Conservation (phyloP, 2,113 vertebrate genomes). For the Pituophis catenifer region DNA sequence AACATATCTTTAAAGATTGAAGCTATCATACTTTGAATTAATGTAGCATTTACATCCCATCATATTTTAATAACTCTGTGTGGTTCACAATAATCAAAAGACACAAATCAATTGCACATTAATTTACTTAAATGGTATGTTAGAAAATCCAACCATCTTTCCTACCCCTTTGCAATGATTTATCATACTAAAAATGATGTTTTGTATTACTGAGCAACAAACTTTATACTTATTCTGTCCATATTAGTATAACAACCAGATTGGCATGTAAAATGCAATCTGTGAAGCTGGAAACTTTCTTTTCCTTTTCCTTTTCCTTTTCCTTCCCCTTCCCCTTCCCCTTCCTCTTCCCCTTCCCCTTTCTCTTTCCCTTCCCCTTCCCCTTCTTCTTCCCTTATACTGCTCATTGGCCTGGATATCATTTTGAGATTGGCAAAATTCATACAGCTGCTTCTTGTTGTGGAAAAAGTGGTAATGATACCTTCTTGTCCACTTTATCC, state of each 20-base stretch:
- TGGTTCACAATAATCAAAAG: neutral
- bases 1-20: neutral
- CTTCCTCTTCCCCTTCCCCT: fast-evolving
- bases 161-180: slow-evolving; percentile 26
- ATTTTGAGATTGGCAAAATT: neutral
- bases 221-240: slow-evolving; percentile 16
- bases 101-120: neutral
- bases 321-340: too few species aligned
- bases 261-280: neutral
- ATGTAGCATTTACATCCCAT: neutral
- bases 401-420: neutral
- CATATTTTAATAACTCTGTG: neutral
- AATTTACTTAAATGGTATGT: slow-evolving; percentile 19
- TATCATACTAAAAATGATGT: slow-evolving; percentile 10
- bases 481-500: neutral
- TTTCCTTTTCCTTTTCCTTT: neutral
- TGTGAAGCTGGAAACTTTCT: neutral
- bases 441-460: neutral
- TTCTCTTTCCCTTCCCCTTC: too few species aligned
- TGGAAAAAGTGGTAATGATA: slow-evolving; percentile 25
- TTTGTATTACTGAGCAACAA: slow-evolving; percentile 40
- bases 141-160: neutral
- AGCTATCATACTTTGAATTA: neutral
- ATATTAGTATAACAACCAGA: slow-evolving; percentile 27
- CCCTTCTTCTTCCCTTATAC: slow-evolving; percentile 4